A percentile compares a stretch with the other conserved stretches of the same genome.
phyloP scores from a whole-genome alignment of 2,113 vertebrate genomes.

The Castor canadensis region DNA sequence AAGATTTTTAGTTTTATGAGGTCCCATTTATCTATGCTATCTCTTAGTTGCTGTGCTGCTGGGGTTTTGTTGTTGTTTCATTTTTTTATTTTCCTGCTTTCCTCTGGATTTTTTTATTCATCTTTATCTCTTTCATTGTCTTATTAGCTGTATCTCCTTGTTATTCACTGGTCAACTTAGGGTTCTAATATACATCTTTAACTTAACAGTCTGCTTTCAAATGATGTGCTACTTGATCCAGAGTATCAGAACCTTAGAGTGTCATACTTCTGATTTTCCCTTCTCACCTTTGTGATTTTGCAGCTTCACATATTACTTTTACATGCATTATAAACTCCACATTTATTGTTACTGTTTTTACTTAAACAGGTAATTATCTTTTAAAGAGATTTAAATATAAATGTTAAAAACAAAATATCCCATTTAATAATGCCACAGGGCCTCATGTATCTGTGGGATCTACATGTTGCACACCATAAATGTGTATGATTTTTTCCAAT shows the following conservation, averaged over 20 bases:
- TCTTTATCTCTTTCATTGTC: no score
- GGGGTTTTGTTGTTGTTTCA: no score
- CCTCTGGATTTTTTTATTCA: no score
- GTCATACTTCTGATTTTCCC: neutral
- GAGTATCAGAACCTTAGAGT: neutral
- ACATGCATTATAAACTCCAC: neutral
- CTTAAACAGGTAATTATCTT: neutral
- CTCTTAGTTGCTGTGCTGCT: no score
- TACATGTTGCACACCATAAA: neutral
- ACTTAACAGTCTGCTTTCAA: neutral
- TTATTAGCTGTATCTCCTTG: no score
- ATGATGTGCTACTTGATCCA: neutral
- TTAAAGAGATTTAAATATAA: no score
- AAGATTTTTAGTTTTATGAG: no score
- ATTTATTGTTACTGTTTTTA: neutral
- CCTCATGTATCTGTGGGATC: neutral
- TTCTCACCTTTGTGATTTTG: neutral
- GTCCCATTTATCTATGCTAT: no score
- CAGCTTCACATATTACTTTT: slow-evolving; percentile 5
- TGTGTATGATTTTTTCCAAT: neutral
- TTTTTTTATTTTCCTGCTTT: no score
- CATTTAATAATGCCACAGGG: neutral
- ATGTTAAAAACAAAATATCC: neutral
- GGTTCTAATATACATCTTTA: neutral
- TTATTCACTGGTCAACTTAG: neutral